Conservation (phyloP, 1,140 invertebrate genomes). For the Aphelenchoides fujianensis region DNA sequence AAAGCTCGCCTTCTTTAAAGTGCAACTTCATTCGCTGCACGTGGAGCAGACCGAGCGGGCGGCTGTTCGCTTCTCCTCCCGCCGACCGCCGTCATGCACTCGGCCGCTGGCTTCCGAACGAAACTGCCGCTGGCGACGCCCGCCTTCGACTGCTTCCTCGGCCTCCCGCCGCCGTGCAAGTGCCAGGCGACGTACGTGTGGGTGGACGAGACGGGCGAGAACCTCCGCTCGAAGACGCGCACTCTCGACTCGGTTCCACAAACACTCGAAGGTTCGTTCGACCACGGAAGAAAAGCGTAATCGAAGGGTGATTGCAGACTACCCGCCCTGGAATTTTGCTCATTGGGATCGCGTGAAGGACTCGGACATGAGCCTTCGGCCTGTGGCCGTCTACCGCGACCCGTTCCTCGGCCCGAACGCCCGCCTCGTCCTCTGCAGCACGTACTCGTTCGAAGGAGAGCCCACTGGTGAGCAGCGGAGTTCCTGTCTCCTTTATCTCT, state of each 20-base stretch:
- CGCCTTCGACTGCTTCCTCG: slow-evolving; percentile 42
- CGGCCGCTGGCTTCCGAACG: not conserved
- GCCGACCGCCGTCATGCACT: too few relatives aligned
- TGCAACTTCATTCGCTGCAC: not conserved
- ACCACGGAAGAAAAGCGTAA: not conserved
- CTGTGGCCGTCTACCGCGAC: slow-evolving; percentile 84
- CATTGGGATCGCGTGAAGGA: slow-evolving; percentile 65
- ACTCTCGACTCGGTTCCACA: slow-evolving; percentile 31
- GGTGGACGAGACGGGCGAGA: slow-evolving; percentile 51
- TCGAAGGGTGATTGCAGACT: too few relatives aligned
- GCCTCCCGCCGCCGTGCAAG: slow-evolving; percentile 43
- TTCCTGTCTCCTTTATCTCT: slow-evolving; percentile 11
- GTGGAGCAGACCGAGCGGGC: not conserved
- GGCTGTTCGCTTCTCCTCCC: not conserved
- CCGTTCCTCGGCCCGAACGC: slow-evolving; percentile 85
- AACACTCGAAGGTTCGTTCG: slow-evolving; percentile 1
- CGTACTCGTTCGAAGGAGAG: slow-evolving; percentile 72
- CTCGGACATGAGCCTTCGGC: slow-evolving; percentile 83
- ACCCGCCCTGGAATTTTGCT: slow-evolving; percentile 90
- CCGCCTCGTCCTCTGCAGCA: slow-evolving; percentile 83
- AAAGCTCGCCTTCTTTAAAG: not conserved
- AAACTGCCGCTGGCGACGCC: slow-evolving; percentile 35
- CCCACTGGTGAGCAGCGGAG: slow-evolving; percentile 67
- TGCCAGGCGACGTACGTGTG: slow-evolving; percentile 54
- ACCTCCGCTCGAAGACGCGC: slow-evolving; percentile 44